Base-by-base conservation (phyloP, 92 coral and sea anemone species). In the Epizoanthus scotinus region DNA sequence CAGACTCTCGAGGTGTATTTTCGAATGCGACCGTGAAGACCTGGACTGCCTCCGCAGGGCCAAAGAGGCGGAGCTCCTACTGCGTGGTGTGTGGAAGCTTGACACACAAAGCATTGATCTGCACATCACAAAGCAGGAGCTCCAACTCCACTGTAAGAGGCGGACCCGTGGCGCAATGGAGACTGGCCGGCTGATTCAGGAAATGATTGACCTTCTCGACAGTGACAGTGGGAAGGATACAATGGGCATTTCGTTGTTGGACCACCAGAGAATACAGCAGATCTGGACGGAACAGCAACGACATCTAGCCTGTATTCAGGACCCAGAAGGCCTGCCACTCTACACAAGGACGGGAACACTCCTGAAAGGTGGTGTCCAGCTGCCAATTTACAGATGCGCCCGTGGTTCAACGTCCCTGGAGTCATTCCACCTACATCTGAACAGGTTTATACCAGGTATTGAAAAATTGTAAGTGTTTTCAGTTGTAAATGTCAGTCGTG, bases 361-460 rank as follows among this genome's bases (percentile, higher is more conserved):
- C 54, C 58, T 8, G 36, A 59, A 85, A 67, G 93, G 88, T 15
- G 69, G 67, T 60, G 19, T 78, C n/a, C 57, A 64, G 22, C 80
- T 86, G 36, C 91, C 89, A 0, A 61, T 87, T 18, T 82, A 84
- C 89, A 38, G 78, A 26, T 90, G 89, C 49, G 83, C 94, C 2
- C 70, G 85, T 44, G 89, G 94, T 1, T 91, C 89, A 0, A 88
- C 90, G 5, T 88, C 89, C 14, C 77, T 88, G 77, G 95, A 91
- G 58, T 71, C 86, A 0, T 91, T 91, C 68, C 92, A 91, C 27
- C 78, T 88, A 2, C 90, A 91, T 66, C 27, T 91, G 2, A 73
- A 63, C 22, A 22, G 87, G 0, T 88, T 91, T 62, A 86, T 91
- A 1, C 95, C 92, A 2, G 94, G 88, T n/a, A n/a, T n/a, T n/a